Evolutionary conservation across 1,140 invertebrate genomes (phyloP), one percentile per base, ranked within the genome.

Genomic region (Eufriesea mexicana): DNA sequence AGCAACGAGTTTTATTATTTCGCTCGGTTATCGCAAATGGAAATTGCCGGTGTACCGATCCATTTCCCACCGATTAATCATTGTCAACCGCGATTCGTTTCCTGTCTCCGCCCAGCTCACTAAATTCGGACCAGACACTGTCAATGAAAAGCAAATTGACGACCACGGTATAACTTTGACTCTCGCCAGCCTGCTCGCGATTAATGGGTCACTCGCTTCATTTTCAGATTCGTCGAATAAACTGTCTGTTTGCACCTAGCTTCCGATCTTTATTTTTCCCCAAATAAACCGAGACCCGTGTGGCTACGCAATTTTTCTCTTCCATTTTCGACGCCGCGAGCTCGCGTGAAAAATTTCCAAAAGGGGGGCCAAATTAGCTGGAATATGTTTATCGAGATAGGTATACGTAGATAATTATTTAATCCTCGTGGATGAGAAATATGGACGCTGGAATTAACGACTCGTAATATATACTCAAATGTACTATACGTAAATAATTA

Each of bases 131-230:
- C 61, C 83, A 84, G 79, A 74, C 79, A 75, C 83, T 84, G 83
- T 84, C 83, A 84, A 84, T 84, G 83, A 84, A 84, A 84, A 84
- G 68, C 83, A 73, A 84, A 84, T 84, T 81, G 83, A 84, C 83
- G 79, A 82, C 72, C 71, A 14, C 28, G 83, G 55, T 84, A 75
- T 84, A 84, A 84, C 83, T 84, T 84, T 81, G 83, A 84, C 78
- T 82, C 71, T 51, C n/a, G 64, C 28, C 20, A 18, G 8, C 35
- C 81, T 83, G 81, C 20, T 51, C 74, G 18, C 81, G 81, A 83
- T 83, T 83, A 83, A 83, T 83, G 81, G 81, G 75, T 64, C 66
- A 59, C 35, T 47, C 8, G 62, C 74, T 61, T 61, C 81, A 76
- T 83, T 83, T 68, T 83, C 74, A 49, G 74, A 59, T 62, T 78